Evolutionary conservation across 2,888 invertebrate species (phyloP).

Genomic region (Dolichopus griseipennis): DNA sequence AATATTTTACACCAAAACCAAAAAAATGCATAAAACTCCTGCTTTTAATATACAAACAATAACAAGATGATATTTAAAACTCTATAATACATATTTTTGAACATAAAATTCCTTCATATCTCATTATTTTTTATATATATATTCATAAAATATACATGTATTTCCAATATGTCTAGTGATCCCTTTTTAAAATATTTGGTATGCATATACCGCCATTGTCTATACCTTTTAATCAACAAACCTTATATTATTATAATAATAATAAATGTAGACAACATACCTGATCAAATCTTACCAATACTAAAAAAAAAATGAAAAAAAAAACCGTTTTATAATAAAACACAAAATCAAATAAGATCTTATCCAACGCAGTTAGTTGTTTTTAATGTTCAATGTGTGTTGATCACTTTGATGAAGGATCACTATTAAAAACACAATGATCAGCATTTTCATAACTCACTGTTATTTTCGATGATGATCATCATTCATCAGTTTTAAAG

Average conservation of each 20-base stretch:
- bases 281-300: neutral
- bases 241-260: neutral
- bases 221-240: neutral
- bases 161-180: neutral
- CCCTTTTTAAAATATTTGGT: neutral
- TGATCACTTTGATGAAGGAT: neutral
- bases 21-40: too few species aligned
- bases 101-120: too few species aligned
- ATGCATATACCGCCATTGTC: neutral
- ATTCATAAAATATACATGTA: neutral
- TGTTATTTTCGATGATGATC: neutral
- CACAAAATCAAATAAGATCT: neutral
- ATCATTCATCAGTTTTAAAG: neutral
- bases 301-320: too few species aligned
- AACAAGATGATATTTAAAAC: too few species aligned
- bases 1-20: too few species aligned
- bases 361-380: too few species aligned
- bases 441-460: neutral
- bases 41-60: too few species aligned
- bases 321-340: too few species aligned
- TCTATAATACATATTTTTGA: too few species aligned
- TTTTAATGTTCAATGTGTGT: too few species aligned
- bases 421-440: neutral
- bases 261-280: neutral
- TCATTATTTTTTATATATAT: neutral